A percentile compares a stretch with the other conserved stretches of the same genome.
Conservation (phyloP, 2,113 vertebrate genomes). For the Saguinus midas region DNA sequence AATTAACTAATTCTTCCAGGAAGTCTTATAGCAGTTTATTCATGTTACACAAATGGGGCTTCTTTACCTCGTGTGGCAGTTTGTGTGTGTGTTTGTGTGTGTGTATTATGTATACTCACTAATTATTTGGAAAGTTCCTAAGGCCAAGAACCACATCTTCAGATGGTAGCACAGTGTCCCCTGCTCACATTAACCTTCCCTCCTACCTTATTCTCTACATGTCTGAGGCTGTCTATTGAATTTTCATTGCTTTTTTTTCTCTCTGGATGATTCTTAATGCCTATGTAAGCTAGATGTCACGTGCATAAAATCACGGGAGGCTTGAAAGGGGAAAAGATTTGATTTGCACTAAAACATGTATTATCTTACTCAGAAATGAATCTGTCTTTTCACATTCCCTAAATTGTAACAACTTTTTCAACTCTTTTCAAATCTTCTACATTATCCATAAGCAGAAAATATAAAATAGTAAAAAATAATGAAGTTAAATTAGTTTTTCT, state of each 20-base stretch:
- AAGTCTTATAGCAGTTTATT: not conserved
- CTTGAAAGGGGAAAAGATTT: not conserved
- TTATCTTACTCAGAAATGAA: not conserved
- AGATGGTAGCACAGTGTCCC: not conserved
- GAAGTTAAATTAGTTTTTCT: not conserved
- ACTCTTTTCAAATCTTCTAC: not conserved
- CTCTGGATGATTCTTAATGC: not conserved
- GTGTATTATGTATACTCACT: not conserved
- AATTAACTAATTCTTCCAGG: not conserved
- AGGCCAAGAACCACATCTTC: not conserved
- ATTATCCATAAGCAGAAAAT: not conserved
- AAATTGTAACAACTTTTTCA: not conserved
- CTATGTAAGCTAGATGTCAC: not conserved
- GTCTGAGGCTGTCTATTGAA: not conserved
- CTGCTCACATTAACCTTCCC: not conserved
- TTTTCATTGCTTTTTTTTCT: not conserved
- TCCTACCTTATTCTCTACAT: not conserved
- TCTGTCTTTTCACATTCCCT: not conserved
- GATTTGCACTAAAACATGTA: not conserved
- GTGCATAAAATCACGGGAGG: not conserved
- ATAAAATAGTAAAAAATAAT: not conserved
- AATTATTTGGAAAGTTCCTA: not conserved
- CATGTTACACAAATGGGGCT: not conserved
- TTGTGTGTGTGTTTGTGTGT: not conserved
- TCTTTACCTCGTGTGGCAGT: not conserved